Percentiles rank a stretch among this genome's conserved stretches.
phyloP scores from a whole-genome alignment of 1,140 invertebrate species.

The Bombus soroeensis region DNA sequence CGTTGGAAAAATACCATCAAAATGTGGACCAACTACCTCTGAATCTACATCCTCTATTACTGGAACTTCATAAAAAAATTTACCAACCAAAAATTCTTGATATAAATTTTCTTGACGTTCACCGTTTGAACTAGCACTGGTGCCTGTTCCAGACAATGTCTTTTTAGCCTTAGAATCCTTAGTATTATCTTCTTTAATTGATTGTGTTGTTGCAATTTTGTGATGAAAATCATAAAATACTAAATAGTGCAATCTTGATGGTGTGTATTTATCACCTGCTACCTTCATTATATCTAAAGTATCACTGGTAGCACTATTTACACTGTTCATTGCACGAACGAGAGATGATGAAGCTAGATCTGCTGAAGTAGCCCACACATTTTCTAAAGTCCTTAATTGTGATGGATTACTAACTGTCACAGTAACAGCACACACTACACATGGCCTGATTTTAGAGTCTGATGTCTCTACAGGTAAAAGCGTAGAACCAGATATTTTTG shows the following conservation, averaged over 20 bases:
- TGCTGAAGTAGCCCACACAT: slow-evolving; percentile 79
- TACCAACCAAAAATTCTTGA: slow-evolving; percentile 79
- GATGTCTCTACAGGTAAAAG: slow-evolving; percentile 51
- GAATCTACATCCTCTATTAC: slow-evolving; percentile 81
- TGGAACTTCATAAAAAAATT: slow-evolving; percentile 80
- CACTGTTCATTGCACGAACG: slow-evolving; percentile 85
- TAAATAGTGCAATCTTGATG: slow-evolving; percentile 80
- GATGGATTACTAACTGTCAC: slow-evolving; percentile 70
- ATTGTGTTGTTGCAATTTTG: slow-evolving; percentile 68
- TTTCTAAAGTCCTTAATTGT: slow-evolving; percentile 78
- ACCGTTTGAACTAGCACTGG: slow-evolving; percentile 80
- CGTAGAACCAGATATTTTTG: slow-evolving; percentile 58
- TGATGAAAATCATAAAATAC: slow-evolving; percentile 85
- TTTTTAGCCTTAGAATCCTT: slow-evolving; percentile 80
- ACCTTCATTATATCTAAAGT: slow-evolving; percentile 82
- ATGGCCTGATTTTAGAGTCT: slow-evolving; percentile 75
- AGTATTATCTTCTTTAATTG: slow-evolving; percentile 71
- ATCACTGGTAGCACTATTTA: slow-evolving; percentile 84
- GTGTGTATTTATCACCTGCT: slow-evolving; percentile 71
- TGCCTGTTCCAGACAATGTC: slow-evolving; percentile 80
- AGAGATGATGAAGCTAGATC: slow-evolving; percentile 81
- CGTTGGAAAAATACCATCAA: slow-evolving; percentile 73
- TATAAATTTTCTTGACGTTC: slow-evolving; percentile 79
- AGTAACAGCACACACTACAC: slow-evolving; percentile 81
- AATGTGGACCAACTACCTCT: slow-evolving; percentile 74